Base-by-base conservation (phyloP, 1,140 invertebrate species). In the Pogonomyrmex barbatus region DNA sequence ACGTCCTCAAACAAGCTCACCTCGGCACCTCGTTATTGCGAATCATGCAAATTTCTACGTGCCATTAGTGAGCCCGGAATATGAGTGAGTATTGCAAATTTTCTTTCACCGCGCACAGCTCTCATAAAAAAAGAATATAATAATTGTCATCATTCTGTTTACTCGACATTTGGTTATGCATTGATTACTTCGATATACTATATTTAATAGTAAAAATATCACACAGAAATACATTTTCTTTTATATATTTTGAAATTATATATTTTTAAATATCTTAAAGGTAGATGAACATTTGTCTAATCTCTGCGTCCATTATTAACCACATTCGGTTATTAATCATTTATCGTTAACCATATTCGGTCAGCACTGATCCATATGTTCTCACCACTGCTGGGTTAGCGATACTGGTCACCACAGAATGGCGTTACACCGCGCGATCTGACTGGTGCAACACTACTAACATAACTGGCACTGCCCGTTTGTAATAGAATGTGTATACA, bases 21-120 rank as follows among this genome's bases (percentile, higher is more conserved):
- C 50, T 56, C 87, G 17, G 6, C 52, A 54, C 56, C 76, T 88
- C 76, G 87, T 89, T 89, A 89, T 83, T 71, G 71, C 50, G 71
- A 88, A 88, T 86, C 76, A 86, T 89, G 87, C 83, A 89, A 89
- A 89, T 89, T 88, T 81, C 56, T 62, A 81, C 63, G 67, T 75
- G 73, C 67, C 60, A 47, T 17, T 14, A 84, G 63, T 47, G 39
- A 71, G 24, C 4, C 2, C 12, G 42, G 36, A 50, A 2, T 83
- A 30, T n/a, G 78, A 36, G 4, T 12, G 68, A 47, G 60, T 50
- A 33, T 4, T 10, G 17, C 52, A 42, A 60, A 12, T 73, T n/a
- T 45, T 9, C 12, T 73, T 45, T 73, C 56, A 45, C 17, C 45
- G 56, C 45, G 56, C 30, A 47, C 42, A 45, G 30, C 47, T 73